Evolutionary conservation across 2,888 invertebrate genomes (phyloP), one percentile per base, ranked within the genome.

Genomic region (Drosophila maculinotata): DNA sequence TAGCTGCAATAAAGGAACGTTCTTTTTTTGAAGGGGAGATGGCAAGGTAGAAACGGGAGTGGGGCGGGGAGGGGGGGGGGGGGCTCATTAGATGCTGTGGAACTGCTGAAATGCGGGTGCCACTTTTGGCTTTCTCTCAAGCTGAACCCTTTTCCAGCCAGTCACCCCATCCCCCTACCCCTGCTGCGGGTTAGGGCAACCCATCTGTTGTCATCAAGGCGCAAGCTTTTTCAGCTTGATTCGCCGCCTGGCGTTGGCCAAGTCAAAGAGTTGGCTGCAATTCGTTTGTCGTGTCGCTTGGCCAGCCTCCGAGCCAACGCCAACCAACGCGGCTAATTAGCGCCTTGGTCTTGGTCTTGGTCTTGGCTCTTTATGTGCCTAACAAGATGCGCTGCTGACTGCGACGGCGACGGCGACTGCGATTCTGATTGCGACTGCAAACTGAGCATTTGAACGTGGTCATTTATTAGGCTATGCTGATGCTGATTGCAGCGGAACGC

Each of bases 271-370:
- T 51, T 68, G 51, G 60, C 60, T 60, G 74, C 74, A 39, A 60
- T 60, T 59, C 59, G 59, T 49, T 58, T 48, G 67, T 28, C 57
- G 42, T 51, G 64, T 51, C 45, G 38, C 44, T 41, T 15, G 10
- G 51, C 59, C 57, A 47, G 57, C 8, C 39, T 15, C 44, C 39
- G 45, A 33, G 30, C 47, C 69, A 54, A 65, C 48, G 44, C 72
- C 60, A 79, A n/a, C n/a, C 74, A 78, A 58, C 69, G 64, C 80
- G 70, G 81, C 85, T 80, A 80, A 80, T 80, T 80, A 80, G 79
- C 82, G 82, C 63, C 68, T 75, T 58, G 49, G 45, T 20, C 41
- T 35, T 45, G 47, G 69, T n/a, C 68, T 75, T 58, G 49, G 45
- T 20, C 41, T 35, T 45, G 47, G 69, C n/a, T n/a, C 75, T 52